Evolutionary conservation across 2,888 invertebrate genomes (phyloP), one percentile per base, ranked within the genome.

Genomic region (Copidosoma aretas): DNA sequence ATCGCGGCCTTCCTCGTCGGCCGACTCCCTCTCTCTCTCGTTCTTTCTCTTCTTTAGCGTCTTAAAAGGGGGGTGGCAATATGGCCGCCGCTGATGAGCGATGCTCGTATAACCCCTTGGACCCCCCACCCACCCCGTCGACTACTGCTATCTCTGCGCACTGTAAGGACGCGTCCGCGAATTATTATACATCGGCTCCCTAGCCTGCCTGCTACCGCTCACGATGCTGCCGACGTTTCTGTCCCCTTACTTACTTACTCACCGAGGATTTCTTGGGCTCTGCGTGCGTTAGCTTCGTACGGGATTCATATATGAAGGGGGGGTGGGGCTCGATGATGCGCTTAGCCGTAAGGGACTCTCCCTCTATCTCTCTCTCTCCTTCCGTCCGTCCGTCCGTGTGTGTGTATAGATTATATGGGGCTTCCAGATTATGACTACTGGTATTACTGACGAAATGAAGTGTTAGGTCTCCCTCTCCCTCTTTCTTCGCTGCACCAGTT

Each of bases 21-120:
- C n/a, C n/a, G n/a, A n/a, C n/a, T n/a, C n/a, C 71, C 73, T 65
- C 53, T 43, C 24, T 59, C 21, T n/a, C 58, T 51, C 56, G 24
- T 25, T 32, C 63, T 32, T 21, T 52, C 61, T 61, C 79, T 79
- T 54, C 54, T 43, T 68, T 71, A 68, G 68, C 75, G 73, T 76
- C 76, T 65, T 64, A 71, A 57, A 64, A 53, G 70, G 58, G 54
- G 75, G 78, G 76, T 78, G 77, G 80, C 81, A 82, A 82, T 82
- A 83, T 82, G 82, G 82, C 82, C 79, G 83, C 79, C 79, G 3
- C 81, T 81, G 82, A 83, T 83, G 83, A 83, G 81, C 77, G 81
- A 83, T 83, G 81, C 81, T 80, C 80, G 79, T 79, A 57, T 65
- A 82, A 81, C 80, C 81, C 82, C 80, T 81, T 79, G 78, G 74